A percentile compares a stretch with the other conserved stretches of the same genome.
These are phyloP conservation scores for Alcedo atthis DNA, from an alignment of 2,797 vertebrate genomes.

Conservation along the genomic window DNA sequence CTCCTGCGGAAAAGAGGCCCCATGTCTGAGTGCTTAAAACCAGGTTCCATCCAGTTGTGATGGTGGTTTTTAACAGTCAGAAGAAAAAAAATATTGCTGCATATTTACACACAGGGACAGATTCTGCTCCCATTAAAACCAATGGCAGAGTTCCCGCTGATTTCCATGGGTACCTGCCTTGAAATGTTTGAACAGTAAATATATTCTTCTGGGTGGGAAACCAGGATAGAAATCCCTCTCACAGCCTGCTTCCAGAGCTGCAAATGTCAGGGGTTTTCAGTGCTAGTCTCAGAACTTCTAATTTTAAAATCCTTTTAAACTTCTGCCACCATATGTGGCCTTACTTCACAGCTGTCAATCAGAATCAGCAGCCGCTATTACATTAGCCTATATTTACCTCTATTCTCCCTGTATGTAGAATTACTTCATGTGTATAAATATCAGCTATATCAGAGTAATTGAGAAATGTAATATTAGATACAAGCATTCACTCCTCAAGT, in stretches of 20 bases:
- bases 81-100: conserved; percentile 46
- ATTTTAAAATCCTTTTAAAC: conserved; percentile 65
- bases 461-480: background rate
- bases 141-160: conserved; percentile 49
- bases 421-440: background rate
- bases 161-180: conserved; percentile 66
- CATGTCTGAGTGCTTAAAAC: conserved; percentile 36
- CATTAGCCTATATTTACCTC: background rate
- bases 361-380: background rate
- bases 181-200: conserved; percentile 69
- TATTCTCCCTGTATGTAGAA: background rate
- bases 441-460: background rate
- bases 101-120: conserved; percentile 47
- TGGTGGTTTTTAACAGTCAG: conserved; percentile 45
- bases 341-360: conserved; percentile 34
- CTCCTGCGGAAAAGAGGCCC: conserved; percentile 41
- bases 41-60: conserved; percentile 60
- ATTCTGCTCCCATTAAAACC: conserved; percentile 58
- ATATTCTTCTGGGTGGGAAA: conserved; percentile 68
- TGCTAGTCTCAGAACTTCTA: conserved; percentile 28
- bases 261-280: conserved; percentile 50
- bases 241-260: conserved; percentile 34
- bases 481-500: background rate
- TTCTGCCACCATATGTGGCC: conserved; percentile 15
- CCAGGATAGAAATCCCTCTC: conserved; percentile 59